A percentile compares a stretch with the other conserved stretches of the same genome.
Conservation (phyloP, 2,113 vertebrate species). For the Mirounga angustirostris region DNA sequence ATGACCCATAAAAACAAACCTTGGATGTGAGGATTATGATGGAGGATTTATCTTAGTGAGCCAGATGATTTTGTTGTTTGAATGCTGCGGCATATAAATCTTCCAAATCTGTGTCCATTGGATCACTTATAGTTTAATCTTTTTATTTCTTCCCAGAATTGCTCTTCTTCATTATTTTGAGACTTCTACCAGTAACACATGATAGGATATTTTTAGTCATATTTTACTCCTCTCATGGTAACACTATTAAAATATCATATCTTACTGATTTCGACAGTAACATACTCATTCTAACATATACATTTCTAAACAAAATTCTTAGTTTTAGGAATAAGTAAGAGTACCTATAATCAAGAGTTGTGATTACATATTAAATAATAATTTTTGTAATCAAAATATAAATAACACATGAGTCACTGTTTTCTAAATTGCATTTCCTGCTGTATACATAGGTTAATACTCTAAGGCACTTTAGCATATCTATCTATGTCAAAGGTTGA, state of each 20-base stretch:
- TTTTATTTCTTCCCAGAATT: neutral
- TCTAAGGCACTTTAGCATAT: neutral
- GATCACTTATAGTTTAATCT: neutral
- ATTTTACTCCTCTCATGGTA: neutral
- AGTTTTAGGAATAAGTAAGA: neutral
- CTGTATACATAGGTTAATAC: neutral
- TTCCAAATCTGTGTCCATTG: neutral
- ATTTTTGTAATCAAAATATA: neutral
- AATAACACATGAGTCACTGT: neutral
- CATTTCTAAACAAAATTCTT: neutral
- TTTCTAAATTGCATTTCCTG: neutral
- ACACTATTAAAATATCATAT: neutral
- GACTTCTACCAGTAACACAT: neutral
- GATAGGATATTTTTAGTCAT: neutral
- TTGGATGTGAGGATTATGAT: neutral
- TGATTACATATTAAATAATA: neutral
- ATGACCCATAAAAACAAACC: neutral
- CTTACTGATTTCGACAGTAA: neutral
- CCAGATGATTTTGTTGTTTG: neutral
- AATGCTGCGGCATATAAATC: neutral
- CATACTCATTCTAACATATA: neutral
- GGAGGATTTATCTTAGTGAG: neutral
- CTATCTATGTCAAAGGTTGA: neutral
- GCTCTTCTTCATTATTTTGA: neutral
- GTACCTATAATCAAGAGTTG: neutral